Percentiles rank a stretch among this genome's conserved stretches.
These are phyloP conservation scores for Drosophila mauritiana DNA, from an alignment of 1,140 invertebrate species.

Conservation along the genomic window DNA sequence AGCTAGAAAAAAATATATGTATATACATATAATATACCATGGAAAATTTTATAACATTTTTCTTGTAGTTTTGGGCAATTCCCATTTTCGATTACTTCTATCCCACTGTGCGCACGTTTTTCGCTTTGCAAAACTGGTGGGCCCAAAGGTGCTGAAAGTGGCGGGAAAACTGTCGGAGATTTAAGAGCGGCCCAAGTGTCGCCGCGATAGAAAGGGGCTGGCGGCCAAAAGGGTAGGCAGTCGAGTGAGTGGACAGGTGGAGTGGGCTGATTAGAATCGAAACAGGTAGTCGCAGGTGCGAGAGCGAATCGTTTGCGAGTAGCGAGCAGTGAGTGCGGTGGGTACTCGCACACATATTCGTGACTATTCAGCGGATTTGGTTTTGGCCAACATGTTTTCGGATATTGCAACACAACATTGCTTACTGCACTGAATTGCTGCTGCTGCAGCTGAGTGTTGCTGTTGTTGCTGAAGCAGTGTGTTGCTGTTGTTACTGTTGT, in stretches of 20 bases:
- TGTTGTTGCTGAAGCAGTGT: constrained; percentile 2
- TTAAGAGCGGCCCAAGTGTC: constrained; percentile 45
- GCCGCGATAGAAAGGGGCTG: not conserved
- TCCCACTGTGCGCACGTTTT: constrained; percentile 76
- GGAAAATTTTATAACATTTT: too few relatives aligned
- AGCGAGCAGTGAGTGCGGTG: constrained; percentile 14
- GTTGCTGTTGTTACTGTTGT: constrained; percentile 1
- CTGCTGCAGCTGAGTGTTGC: not conserved
- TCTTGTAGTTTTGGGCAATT: too few relatives aligned
- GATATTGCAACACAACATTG: constrained; percentile 16
- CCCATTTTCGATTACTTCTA: not conserved
- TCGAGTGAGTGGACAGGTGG: constrained; percentile 25
- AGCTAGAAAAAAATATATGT: too few relatives aligned
- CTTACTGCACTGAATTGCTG: constrained; percentile 1
- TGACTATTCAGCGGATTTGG: constrained; percentile 26
- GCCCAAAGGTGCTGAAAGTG: constrained; percentile 74
- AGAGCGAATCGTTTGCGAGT: constrained; percentile 30
- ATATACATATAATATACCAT: too few relatives aligned
- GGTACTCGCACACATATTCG: constrained; percentile 11
- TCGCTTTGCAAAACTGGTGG: constrained; percentile 60
- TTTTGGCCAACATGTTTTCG: constrained; percentile 37
- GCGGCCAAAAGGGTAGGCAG: not conserved
- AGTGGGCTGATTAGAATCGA: constrained; percentile 75
- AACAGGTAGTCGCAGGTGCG: constrained; percentile 73
- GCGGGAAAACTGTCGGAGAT: constrained; percentile 73